phyloP scores from a whole-genome alignment of 2,113 vertebrate species.

The Isurus oxyrinchus region DNA sequence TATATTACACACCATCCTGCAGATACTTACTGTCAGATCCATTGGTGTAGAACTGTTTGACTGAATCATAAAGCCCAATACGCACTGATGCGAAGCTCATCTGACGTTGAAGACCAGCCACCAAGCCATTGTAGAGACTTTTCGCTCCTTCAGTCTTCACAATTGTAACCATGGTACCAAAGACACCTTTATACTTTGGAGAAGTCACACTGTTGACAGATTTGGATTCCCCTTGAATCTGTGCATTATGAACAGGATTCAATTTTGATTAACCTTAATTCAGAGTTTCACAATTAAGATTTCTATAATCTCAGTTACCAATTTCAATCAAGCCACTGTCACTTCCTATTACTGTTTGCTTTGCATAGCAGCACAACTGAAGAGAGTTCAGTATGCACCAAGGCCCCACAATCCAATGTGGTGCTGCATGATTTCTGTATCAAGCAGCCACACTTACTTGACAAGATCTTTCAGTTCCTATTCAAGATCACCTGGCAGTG shows the following conservation, averaged over 20 bases:
- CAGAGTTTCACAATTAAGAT: neutral
- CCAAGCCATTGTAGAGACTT: slow-evolving; percentile 69
- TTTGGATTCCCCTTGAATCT: slow-evolving; percentile 74
- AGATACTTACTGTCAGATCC: slow-evolving; percentile 70
- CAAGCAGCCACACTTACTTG: neutral
- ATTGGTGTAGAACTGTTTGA: slow-evolving; percentile 74
- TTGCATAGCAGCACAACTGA: neutral
- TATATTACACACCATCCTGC: too few relatives aligned
- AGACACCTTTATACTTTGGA: slow-evolving; percentile 61
- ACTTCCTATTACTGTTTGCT: neutral
- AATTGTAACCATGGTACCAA: slow-evolving; percentile 69
- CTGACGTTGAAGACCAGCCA: slow-evolving; percentile 70
- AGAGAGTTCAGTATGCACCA: neutral
- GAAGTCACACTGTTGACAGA: slow-evolving; percentile 38
- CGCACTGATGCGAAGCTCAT: slow-evolving; percentile 71
- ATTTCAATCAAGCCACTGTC: neutral
- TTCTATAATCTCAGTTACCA: neutral
- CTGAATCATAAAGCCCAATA: slow-evolving; percentile 68
- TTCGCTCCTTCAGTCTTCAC: slow-evolving; percentile 63
- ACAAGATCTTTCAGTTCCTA: neutral
- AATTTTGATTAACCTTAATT: neutral
- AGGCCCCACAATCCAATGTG: neutral
- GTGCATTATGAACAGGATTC: neutral
- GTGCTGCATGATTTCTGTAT: neutral
- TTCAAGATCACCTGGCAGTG: neutral